Evolutionary conservation across 2,113 vertebrate species (phyloP).

Genomic region (Fulica atra): DNA sequence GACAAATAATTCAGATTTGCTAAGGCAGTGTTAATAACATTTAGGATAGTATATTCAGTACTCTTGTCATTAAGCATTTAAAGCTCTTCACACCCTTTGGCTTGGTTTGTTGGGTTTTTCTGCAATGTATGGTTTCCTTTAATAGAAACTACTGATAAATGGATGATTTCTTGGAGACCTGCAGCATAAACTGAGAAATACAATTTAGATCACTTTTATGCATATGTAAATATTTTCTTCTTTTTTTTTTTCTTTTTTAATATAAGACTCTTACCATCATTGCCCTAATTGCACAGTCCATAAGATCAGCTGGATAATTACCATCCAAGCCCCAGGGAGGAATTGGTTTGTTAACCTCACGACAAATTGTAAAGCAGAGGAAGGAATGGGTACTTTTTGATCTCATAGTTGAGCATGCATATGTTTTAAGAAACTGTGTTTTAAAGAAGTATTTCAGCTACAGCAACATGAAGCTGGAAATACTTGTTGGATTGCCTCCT

Average conservation of each 20-base stretch:
- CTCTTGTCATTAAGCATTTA: not conserved
- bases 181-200: not conserved
- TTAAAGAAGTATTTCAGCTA: not conserved
- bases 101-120: not conserved
- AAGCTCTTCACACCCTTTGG: not conserved
- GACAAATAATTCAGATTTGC: not conserved
- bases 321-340: not conserved
- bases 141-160: not conserved
- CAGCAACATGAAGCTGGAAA: not conserved
- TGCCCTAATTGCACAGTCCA: not conserved
- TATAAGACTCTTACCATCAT: not conserved
- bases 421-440: not conserved
- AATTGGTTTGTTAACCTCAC: not conserved
- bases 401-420: not conserved
- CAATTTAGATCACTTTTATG: not conserved
- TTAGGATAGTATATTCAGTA: not conserved
- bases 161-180: not conserved
- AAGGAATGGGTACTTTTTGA: not conserved
- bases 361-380: not conserved
- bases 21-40: not conserved
- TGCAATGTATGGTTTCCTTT: not conserved
- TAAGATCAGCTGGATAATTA: not conserved
- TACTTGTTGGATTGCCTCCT: not conserved
- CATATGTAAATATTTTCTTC: not conserved
- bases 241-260: not conserved